A percentile compares a stretch with the other conserved stretches of the same genome.
phyloP scores from a whole-genome alignment of 2,797 vertebrate species.

The Takifugu ocellatus region DNA sequence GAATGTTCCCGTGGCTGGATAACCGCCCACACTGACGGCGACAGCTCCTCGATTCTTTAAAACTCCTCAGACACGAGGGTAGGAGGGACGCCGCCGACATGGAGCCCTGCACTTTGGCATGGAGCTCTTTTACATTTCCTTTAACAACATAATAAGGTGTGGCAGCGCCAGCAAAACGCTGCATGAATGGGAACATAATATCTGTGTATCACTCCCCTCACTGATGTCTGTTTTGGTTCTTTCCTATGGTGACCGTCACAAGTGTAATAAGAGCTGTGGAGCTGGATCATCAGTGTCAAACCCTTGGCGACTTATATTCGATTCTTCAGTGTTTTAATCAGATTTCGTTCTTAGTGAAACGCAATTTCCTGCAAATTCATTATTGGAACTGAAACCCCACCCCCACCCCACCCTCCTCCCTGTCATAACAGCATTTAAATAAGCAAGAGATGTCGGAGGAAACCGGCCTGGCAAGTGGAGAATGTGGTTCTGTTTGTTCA shows the following conservation, averaged over 20 bases:
- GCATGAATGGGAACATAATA: conserved; percentile 2
- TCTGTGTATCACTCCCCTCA: too few species aligned
- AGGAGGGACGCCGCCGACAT: conserved; percentile 34
- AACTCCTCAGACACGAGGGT: conserved; percentile 24
- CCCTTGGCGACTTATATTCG: conserved; percentile 3
- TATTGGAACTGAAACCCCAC: background rate
- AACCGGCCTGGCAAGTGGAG: conserved; percentile 10
- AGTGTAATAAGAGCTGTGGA: conserved; percentile 7
- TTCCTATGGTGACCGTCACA: too few species aligned
- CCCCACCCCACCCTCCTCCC: background rate
- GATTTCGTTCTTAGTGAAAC: conserved; percentile 10
- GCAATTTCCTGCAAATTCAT: conserved; percentile 9
- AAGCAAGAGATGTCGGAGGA: conserved; percentile 19
- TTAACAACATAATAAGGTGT: background rate
- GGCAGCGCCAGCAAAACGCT: background rate
- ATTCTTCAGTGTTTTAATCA: conserved; percentile 14
- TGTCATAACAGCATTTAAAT: conserved; percentile 12
- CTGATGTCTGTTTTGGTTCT: background rate
- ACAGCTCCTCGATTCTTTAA: conserved; percentile 37
- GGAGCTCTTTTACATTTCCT: conserved; percentile 5
- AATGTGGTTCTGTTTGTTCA: background rate
- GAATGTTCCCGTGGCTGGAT: conserved; percentile 19
- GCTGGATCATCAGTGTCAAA: conserved; percentile 12
- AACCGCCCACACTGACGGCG: conserved; percentile 38
- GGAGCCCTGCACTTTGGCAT: conserved; percentile 7